A percentile compares a stretch with the other conserved stretches of the same genome.
Evolutionary conservation across 2,888 invertebrate genomes (phyloP).

Genomic region (Drosophila leonis): DNA sequence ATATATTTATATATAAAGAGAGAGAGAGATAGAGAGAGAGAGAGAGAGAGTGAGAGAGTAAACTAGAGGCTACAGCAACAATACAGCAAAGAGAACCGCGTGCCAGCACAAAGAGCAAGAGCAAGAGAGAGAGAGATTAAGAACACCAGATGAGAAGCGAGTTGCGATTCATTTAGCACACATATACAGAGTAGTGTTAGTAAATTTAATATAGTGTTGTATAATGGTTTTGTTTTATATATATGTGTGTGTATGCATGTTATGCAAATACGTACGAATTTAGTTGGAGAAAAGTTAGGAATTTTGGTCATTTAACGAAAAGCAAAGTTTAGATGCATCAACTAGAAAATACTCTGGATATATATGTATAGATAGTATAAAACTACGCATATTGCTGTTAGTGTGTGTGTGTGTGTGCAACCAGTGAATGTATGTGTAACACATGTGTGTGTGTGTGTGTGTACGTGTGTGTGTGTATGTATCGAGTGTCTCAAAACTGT

Average conservation of each 20-base stretch:
- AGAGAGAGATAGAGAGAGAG: background rate
- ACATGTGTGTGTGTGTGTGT: conserved; percentile 27
- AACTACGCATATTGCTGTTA: conserved; percentile 58
- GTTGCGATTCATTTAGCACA: conserved; percentile 33
- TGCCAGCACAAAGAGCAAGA: conserved; percentile 43
- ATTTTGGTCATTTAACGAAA: conserved; percentile 22
- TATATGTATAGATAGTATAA: conserved; percentile 4
- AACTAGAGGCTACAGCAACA: conserved; percentile 48
- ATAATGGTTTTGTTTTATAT: background rate
- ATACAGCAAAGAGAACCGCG: conserved; percentile 42
- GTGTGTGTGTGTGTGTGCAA: conserved; percentile 27
- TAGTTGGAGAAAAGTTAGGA: conserved; percentile 12
- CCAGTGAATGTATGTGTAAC: conserved; percentile 20
- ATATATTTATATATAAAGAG: conserved; percentile 1
- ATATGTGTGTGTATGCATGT: conserved; percentile 23
- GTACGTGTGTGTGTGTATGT: conserved; percentile 30
- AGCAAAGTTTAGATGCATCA: conserved; percentile 54
- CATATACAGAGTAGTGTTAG: conserved; percentile 27
- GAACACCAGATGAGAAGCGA: conserved; percentile 46
- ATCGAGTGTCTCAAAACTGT: conserved; percentile 70
- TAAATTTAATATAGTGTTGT: conserved; percentile 25
- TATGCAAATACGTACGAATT: conserved; percentile 39
- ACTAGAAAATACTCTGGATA: conserved; percentile 35
- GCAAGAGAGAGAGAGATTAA: conserved; percentile 17
- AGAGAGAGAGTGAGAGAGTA: conserved; percentile 12